A percentile compares a stretch with the other conserved stretches of the same genome.
These are phyloP conservation scores for Crocallis elinguaria DNA, from an alignment of 2,888 invertebrate genomes.

Conservation along the genomic window DNA sequence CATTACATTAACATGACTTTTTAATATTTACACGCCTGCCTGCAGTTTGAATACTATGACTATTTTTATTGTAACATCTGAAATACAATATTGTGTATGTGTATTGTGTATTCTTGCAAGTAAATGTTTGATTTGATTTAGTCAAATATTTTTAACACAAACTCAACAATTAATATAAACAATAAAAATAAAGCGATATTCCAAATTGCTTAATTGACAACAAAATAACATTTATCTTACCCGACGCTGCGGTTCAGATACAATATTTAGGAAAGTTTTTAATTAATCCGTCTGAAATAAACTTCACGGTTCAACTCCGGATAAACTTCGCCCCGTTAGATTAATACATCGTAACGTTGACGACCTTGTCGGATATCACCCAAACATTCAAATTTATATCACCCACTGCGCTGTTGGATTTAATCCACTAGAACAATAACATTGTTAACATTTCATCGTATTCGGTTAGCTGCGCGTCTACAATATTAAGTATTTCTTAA, in stretches of 20 bases:
- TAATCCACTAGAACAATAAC: conserved; percentile 77
- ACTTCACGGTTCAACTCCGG: conserved; percentile 51
- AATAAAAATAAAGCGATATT: too few species aligned
- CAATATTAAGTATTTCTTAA: conserved; percentile 74
- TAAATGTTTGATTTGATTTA: too few species aligned
- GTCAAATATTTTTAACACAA: too few species aligned
- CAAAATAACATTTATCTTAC: not conserved
- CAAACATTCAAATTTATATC: conserved; percentile 76
- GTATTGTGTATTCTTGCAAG: too few species aligned
- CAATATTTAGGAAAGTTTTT: not conserved
- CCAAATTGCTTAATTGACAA: too few species aligned
- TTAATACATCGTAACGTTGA: conserved; percentile 62
- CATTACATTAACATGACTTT: too few species aligned
- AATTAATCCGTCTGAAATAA: conserved; percentile 37
- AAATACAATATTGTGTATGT: too few species aligned
- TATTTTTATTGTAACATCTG: too few species aligned
- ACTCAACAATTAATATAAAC: too few species aligned
- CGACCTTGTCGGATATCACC: conserved; percentile 66
- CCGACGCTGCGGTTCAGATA: not conserved
- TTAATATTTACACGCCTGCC: too few species aligned
- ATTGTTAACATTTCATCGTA: conserved; percentile 78
- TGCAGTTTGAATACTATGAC: too few species aligned
- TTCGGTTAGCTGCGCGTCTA: conserved; percentile 65
- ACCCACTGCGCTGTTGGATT: conserved; percentile 61
- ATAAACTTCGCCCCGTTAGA: conserved; percentile 57